Evolutionary conservation across 2,113 vertebrate species (phyloP).

Genomic region (Protomyctophum bolini): DNA sequence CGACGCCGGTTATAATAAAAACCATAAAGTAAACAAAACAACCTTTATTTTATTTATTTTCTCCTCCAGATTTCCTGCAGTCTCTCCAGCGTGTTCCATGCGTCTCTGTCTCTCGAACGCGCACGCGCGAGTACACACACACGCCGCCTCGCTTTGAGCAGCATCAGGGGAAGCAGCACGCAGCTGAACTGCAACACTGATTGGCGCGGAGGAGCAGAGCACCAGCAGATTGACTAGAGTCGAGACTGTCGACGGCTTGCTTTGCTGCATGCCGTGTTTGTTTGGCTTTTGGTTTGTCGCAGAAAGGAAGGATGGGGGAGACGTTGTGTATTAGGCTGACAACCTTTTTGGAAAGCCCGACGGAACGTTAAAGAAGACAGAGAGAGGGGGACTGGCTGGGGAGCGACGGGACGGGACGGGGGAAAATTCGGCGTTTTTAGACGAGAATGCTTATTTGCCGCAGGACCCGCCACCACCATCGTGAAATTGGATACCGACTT

Average conservation of each 20-base stretch:
- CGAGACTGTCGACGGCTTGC: slow-evolving; percentile 29
- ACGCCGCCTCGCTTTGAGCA: not conserved
- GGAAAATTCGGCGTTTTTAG: slow-evolving; percentile 3
- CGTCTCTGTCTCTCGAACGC: slow-evolving; percentile 43
- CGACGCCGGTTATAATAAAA: no score
- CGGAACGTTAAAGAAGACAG: no score
- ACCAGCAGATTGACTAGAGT: slow-evolving; percentile 5
- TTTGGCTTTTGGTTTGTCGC: not conserved
- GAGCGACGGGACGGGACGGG: not conserved
- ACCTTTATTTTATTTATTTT: not conserved
- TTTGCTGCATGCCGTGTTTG: no score
- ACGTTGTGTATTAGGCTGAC: no score
- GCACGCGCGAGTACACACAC: slow-evolving; percentile 42
- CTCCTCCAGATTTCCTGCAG: not conserved
- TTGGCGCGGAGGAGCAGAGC: not conserved
- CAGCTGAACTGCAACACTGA: not conserved
- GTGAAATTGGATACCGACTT: slow-evolving; percentile 68
- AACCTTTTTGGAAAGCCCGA: no score
- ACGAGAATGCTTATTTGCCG: slow-evolving; percentile 68
- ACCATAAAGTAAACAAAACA: no score
- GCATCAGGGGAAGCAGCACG: slow-evolving; percentile 18
- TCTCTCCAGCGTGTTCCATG: not conserved
- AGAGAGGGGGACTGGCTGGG: no score
- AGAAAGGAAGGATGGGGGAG: not conserved
- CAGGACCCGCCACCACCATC: slow-evolving; percentile 66